Evolutionary conservation across 2,113 vertebrate species (phyloP).

Genomic region (Podocnemis expansa): DNA sequence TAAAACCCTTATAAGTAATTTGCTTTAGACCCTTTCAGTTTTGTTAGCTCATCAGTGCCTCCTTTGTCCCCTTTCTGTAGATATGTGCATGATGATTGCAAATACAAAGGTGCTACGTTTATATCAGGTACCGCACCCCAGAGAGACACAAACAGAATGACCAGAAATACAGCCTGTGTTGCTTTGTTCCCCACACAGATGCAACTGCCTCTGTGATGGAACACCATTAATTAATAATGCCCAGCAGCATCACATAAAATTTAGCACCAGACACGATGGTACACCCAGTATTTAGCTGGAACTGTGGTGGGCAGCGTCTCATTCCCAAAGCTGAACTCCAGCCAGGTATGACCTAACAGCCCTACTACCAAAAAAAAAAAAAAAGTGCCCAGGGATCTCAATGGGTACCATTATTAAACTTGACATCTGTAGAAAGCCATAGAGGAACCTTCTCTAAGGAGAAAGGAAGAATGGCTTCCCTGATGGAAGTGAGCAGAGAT

Average conservation of each 20-base stretch:
- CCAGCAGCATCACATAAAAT: neutral
- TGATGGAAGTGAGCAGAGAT: neutral
- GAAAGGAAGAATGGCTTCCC: neutral
- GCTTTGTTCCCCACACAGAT: neutral
- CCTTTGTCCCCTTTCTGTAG: neutral
- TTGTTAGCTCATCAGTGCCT: neutral
- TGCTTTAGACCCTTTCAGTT: neutral
- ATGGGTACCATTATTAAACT: neutral
- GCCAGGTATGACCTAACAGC: neutral
- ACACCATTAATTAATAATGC: neutral
- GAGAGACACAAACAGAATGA: neutral
- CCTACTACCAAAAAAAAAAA: too few species aligned
- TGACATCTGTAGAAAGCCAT: neutral
- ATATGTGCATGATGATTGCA: neutral
- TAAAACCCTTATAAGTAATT: neutral
- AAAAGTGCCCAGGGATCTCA: neutral
- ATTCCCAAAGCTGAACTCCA: neutral
- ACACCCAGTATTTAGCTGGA: neutral
- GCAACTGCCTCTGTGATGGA: neutral
- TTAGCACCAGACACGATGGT: neutral
- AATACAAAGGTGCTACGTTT: neutral
- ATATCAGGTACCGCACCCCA: neutral
- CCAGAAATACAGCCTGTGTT: neutral
- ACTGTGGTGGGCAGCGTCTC: neutral
- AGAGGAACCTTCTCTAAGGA: neutral